These are phyloP conservation scores for Cylindroiulus punctatus DNA, from an alignment of 2,888 invertebrate genomes.

Conservation along the genomic window DNA sequence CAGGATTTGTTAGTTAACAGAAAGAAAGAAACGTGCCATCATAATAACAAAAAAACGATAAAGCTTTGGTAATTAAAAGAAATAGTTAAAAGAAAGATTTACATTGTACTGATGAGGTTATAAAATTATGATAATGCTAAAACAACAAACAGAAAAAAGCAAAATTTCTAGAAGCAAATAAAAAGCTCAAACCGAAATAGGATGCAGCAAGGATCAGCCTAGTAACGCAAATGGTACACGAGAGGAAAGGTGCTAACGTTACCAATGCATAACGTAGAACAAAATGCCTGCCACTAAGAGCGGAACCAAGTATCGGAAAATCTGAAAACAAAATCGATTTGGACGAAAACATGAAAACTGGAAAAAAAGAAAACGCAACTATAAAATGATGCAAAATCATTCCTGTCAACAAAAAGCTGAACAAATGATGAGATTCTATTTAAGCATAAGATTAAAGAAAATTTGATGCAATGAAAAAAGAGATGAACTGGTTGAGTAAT, in stretches of 20 bases:
- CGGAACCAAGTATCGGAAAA: conserved; percentile 54
- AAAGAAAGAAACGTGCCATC: conserved; percentile 18
- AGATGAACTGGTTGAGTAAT: conserved; percentile 9
- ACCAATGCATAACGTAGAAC: conserved; percentile 55
- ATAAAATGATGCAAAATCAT: conserved; percentile 44
- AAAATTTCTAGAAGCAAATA: conserved; percentile 44
- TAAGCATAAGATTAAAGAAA: not conserved
- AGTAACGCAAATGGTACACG: conserved; percentile 47
- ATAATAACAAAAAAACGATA: not conserved
- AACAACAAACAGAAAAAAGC: not conserved
- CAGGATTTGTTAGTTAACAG: conserved; percentile 24
- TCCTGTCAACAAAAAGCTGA: not conserved
- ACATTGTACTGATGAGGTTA: not conserved
- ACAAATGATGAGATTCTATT: conserved; percentile 24
- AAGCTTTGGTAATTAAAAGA: not conserved
- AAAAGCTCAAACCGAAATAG: conserved; percentile 51
- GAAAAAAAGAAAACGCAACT: conserved; percentile 50
- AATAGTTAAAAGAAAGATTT: not conserved
- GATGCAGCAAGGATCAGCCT: conserved; percentile 49
- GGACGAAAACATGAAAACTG: conserved; percentile 50
- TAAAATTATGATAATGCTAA: conserved; percentile 28
- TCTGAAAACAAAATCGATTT: conserved; percentile 53
- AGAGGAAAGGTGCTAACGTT: conserved; percentile 49
- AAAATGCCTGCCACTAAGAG: conserved; percentile 54
- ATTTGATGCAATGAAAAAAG: conserved; percentile 28